Evolutionary conservation across 2,888 invertebrate species (phyloP).

Genomic region (Drosophila neutralis): DNA sequence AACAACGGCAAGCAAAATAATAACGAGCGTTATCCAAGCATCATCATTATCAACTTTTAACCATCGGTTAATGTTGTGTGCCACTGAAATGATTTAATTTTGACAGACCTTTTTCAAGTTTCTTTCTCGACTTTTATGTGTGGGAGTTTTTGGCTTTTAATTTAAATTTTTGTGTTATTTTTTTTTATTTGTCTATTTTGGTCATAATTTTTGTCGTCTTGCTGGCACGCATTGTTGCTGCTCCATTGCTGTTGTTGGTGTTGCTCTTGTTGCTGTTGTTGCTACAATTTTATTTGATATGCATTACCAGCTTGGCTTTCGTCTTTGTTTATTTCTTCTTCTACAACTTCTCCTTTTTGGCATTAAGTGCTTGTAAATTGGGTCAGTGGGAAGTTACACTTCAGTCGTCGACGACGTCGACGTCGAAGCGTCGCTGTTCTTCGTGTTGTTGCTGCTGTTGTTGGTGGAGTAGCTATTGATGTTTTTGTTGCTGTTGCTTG

Average conservation of each 20-base stretch:
- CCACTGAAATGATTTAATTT: conserved; percentile 81
- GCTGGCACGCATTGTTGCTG: conserved; percentile 70
- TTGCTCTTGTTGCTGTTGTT: conserved; percentile 44
- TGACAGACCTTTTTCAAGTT: conserved; percentile 79
- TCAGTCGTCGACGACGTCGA: conserved; percentile 56
- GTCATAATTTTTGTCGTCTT: conserved; percentile 81
- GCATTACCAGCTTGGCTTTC: conserved; percentile 79
- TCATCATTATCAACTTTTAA: conserved; percentile 82
- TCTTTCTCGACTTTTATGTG: conserved; percentile 81
- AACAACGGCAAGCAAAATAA: conserved; percentile 57
- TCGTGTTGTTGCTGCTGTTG: conserved; percentile 15
- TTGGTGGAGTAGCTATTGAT: conserved; percentile 34
- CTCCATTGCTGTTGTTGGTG: conserved; percentile 54
- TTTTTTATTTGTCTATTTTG: conserved; percentile 73
- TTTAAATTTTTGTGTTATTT: conserved; percentile 70
- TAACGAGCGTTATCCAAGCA: conserved; percentile 80
- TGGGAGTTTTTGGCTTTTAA: conserved; percentile 80
- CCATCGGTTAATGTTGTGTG: conserved; percentile 82
- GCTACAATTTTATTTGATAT: conserved; percentile 80
- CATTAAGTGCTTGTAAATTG: conserved; percentile 82
- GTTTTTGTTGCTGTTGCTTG: conserved; percentile 27
- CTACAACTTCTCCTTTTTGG: conserved; percentile 81
- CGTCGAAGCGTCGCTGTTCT: conserved; percentile 8
- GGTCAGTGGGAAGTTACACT: conserved; percentile 83
- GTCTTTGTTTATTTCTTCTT: conserved; percentile 81